Conservation (phyloP, 2,888 invertebrate species). For the Melieria crassipennis region DNA sequence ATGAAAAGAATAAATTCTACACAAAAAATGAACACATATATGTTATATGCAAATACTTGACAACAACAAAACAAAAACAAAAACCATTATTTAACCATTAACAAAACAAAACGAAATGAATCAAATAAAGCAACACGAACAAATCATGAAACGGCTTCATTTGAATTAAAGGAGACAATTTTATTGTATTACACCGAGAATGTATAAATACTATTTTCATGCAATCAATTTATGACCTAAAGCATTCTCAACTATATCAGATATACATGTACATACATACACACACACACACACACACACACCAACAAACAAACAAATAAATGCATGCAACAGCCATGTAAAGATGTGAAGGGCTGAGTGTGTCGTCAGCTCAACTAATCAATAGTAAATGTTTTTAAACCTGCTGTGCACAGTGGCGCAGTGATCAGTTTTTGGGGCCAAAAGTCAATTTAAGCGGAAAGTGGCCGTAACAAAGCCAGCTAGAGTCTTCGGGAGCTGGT, state of each 20-base stretch:
- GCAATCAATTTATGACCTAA: constrained; percentile 9
- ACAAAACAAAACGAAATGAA: constrained; percentile 6
- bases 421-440: too few relatives aligned
- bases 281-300: constrained; percentile 29
- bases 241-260: constrained; percentile 9
- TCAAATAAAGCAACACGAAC: constrained; percentile 31
- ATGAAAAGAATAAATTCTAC: not conserved
- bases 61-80: not conserved
- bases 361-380: too few relatives aligned
- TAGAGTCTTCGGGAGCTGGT: too few relatives aligned
- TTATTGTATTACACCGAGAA: not conserved
- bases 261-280: constrained; percentile 32
- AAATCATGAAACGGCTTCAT: constrained; percentile 48
- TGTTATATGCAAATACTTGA: too few relatives aligned
- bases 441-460: too few relatives aligned
- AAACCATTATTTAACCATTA: constrained; percentile 1
- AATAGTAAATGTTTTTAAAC: too few relatives aligned
- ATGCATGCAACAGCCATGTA: too few relatives aligned
- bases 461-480: too few relatives aligned
- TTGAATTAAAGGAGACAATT: constrained; percentile 10
- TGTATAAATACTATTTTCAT: not conserved
- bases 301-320: constrained; percentile 28
- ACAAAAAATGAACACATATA: too few relatives aligned
- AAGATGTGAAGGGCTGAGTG: too few relatives aligned
- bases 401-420: too few relatives aligned